These are phyloP conservation scores for Platysteira castanea DNA, from an alignment of 2,113 vertebrate species.

Conservation along the genomic window DNA sequence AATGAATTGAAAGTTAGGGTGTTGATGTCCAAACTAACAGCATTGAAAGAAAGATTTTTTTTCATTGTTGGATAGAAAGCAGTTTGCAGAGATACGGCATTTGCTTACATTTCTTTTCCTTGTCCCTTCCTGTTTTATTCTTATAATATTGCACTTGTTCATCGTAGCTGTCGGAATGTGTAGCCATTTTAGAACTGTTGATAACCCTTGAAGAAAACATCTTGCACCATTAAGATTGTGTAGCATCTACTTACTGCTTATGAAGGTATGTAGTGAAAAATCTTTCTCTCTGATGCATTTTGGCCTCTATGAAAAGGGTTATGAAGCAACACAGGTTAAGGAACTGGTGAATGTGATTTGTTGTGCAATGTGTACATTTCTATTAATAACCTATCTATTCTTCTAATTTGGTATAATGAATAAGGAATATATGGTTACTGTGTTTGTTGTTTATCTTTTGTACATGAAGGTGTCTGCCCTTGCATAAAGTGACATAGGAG, in stretches of 20 bases:
- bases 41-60: constrained; percentile 36
- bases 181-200: background rate
- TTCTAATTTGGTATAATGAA: constrained; percentile 71
- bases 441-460: constrained; percentile 63
- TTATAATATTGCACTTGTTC: constrained; percentile 66
- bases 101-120: constrained; percentile 4
- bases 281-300: constrained; percentile 32
- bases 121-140: background rate
- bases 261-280: constrained; percentile 42
- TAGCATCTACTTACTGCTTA: constrained; percentile 33
- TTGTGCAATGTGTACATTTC: constrained; percentile 67
- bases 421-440: constrained; percentile 69
- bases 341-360: constrained; percentile 61
- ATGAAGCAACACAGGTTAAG: constrained; percentile 53
- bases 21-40: background rate
- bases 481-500: constrained; percentile 65
- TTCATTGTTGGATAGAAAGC: background rate
- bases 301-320: constrained; percentile 55
- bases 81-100: constrained; percentile 38
- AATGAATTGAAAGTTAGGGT: background rate
- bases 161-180: background rate
- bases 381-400: constrained; percentile 66
- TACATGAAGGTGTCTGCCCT: constrained; percentile 72
- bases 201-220: background rate
- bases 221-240: background rate